Percentiles rank a stretch among this genome's conserved stretches.
Conservation (phyloP, 1,140 invertebrate genomes). For the Littorina saxatilis region DNA sequence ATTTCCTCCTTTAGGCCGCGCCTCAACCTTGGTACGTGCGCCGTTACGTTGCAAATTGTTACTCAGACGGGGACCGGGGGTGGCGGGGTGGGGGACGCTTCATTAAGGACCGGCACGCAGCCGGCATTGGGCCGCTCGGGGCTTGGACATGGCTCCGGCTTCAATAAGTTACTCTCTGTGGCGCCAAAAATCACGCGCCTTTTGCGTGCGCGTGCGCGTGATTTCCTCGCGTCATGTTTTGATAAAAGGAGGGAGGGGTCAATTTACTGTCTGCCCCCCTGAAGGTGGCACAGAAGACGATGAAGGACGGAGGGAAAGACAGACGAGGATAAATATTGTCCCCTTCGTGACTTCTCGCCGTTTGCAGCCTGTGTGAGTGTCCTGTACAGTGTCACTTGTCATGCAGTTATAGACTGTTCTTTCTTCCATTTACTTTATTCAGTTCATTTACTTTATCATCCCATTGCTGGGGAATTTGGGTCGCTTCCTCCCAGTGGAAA, state of each 20-base stretch:
- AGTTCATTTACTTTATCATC: not conserved
- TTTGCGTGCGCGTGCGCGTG: conserved; percentile 40
- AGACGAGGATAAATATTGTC: conserved; percentile 36
- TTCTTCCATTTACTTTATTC: not conserved
- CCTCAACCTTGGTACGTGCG: conserved; percentile 21
- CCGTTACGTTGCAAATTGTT: conserved; percentile 35
- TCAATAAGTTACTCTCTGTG: conserved; percentile 28
- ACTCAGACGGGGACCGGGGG: conserved; percentile 31
- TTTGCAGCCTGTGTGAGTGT: too few relatives aligned
- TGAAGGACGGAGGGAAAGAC: conserved; percentile 32
- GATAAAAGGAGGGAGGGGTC: conserved; percentile 38
- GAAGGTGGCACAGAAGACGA: conserved; percentile 28
- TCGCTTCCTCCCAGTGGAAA: too few relatives aligned
- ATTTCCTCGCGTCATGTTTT: conserved; percentile 36
- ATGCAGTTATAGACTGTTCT: too few relatives aligned
- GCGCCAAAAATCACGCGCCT: conserved; percentile 38
- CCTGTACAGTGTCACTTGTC: too few relatives aligned
- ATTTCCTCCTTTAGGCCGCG: conserved; percentile 33
- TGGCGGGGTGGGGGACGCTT: conserved; percentile 18
- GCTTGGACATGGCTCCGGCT: conserved; percentile 27
- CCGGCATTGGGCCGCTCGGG: conserved; percentile 27
- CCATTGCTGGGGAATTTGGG: too few relatives aligned
- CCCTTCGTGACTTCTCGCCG: conserved; percentile 12
- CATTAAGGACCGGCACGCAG: conserved; percentile 35
- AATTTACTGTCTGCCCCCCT: conserved; percentile 31